Percentiles rank a stretch among this genome's conserved stretches.
These are phyloP conservation scores for Galeopsomyia nigrocyanea DNA, from an alignment of 2,888 invertebrate species.

Conservation along the genomic window DNA sequence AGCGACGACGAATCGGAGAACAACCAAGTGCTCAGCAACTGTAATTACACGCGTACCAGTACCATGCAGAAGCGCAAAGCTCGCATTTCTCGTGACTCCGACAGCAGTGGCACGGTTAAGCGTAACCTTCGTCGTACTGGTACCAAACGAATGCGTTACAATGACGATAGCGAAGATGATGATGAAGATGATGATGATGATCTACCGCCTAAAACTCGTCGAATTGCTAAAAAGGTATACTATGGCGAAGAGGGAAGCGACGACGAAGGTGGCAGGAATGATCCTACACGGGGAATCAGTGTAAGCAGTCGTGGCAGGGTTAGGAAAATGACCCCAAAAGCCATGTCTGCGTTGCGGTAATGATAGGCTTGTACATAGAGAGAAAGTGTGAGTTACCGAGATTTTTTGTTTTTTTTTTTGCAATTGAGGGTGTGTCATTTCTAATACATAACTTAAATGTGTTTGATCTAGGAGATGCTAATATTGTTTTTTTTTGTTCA, in stretches of 20 bases:
- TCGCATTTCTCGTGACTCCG: slow-evolving; percentile 37
- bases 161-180: slow-evolving; percentile 63
- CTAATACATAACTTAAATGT: too few species aligned
- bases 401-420: too few species aligned
- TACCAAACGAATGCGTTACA: slow-evolving; percentile 64
- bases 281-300: slow-evolving; percentile 67
- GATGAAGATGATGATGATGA: slow-evolving; percentile 46
- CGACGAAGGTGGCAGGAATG: slow-evolving; percentile 50
- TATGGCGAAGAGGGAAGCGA: slow-evolving; percentile 68
- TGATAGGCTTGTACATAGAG: not conserved
- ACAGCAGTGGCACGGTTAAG: slow-evolving; percentile 17
- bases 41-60: not conserved
- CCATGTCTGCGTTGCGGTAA: slow-evolving; percentile 58
- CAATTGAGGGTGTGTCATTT: too few species aligned
- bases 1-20: slow-evolving; percentile 48
- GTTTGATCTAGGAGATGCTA: too few species aligned
- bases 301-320: slow-evolving; percentile 88
- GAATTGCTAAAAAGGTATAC: slow-evolving; percentile 61
- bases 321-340: slow-evolving; percentile 85
- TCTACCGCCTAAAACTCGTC: slow-evolving; percentile 59
- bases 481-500: too few species aligned
- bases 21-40: slow-evolving; percentile 22
- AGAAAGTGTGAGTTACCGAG: not conserved
- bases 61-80: slow-evolving; percentile 16
- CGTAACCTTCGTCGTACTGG: slow-evolving; percentile 30